Conservation (phyloP, 2,797 vertebrate genomes). For the Dendrocincla fuliginosa region DNA sequence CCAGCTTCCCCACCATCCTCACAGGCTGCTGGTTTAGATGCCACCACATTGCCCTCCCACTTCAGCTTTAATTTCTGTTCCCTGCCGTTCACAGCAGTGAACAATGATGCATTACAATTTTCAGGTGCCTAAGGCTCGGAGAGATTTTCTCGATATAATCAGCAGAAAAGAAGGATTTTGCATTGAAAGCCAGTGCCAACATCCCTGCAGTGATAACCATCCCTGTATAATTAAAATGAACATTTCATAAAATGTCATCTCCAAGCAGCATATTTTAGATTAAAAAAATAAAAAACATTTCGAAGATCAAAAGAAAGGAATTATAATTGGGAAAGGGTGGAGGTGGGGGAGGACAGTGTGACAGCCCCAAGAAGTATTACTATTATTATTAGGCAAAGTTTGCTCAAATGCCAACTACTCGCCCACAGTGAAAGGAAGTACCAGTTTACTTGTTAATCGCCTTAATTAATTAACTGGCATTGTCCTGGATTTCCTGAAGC, state of each 20-base stretch:
- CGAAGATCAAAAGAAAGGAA: constrained; percentile 47
- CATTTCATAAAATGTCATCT: constrained; percentile 54
- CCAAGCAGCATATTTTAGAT: constrained; percentile 35
- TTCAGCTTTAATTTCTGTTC: constrained; percentile 48
- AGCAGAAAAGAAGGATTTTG: constrained; percentile 64
- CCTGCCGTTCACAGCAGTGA: constrained; percentile 11
- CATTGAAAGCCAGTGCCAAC: constrained; percentile 13
- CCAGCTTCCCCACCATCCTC: background rate
- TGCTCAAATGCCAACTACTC: constrained; percentile 45
- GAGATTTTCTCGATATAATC: constrained; percentile 63
- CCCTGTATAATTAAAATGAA: constrained; percentile 64
- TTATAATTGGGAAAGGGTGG: constrained; percentile 9
- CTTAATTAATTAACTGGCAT: constrained; percentile 67
- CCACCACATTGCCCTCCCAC: background rate
- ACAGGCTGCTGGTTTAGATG: background rate
- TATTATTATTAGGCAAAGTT: constrained; percentile 35
- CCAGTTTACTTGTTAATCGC: constrained; percentile 48
- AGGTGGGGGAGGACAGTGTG: background rate
- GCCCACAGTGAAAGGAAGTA: constrained; percentile 38
- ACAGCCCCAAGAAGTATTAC: constrained; percentile 33
- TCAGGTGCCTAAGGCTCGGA: constrained; percentile 44
- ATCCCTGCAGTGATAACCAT: constrained; percentile 60
- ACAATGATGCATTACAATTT: constrained; percentile 54
- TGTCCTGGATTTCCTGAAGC: constrained; percentile 52
- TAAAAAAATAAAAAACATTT: background rate